Base-by-base conservation (phyloP, 2,797 vertebrate species). In the Tauraco hartlaubi region DNA sequence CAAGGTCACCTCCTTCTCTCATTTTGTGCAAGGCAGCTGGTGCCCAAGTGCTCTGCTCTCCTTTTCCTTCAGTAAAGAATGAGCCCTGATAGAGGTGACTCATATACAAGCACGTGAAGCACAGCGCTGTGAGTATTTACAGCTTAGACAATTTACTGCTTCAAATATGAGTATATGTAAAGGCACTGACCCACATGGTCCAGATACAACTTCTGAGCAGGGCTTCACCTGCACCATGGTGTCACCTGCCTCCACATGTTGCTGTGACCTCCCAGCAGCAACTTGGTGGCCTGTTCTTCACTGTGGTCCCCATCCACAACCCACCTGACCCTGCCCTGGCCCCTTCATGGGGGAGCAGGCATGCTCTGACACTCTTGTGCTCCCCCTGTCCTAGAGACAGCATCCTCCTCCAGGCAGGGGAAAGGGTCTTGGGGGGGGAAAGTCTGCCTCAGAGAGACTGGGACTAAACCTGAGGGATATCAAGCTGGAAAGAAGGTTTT, bases 261-360 rank as follows among this genome's bases (percentile, higher is more conserved):
- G 26, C 48, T 72, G n/a, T 54, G 79, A n/a, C 39, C 48, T 82
- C 79, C 67, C 48, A 54, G 68, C n/a, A 73, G 41, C 58, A 63
- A 18, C 28, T 72, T 0, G 1, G 49, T 55, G 48, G 58, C 39
- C 56, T 55, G 49, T 63, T n/a, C 41, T 18, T 21, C 3, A 3
- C 46, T 52, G 39, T 44, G 28, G 68, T 39, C 41, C 59, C 28
- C 28, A 37, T 46, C 39, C 49, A 39, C 41, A 55, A 39, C 55
- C 26, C 21, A 23, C 12, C 52, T 28, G 41, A 17, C 33, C 41
- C 37, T 64, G 31, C 28, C 41, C 15, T 31, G 54, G 22, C 20
- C 41, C 17, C 4, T 2, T 6, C 41, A 12, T 2, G 1, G 71
- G 44, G 28, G 14, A 46, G 21, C 1, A 2, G 23, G 22, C 37